Conservation (phyloP, 53 echinoderm and acorn worm species). For the Arbacia lixula region DNA sequence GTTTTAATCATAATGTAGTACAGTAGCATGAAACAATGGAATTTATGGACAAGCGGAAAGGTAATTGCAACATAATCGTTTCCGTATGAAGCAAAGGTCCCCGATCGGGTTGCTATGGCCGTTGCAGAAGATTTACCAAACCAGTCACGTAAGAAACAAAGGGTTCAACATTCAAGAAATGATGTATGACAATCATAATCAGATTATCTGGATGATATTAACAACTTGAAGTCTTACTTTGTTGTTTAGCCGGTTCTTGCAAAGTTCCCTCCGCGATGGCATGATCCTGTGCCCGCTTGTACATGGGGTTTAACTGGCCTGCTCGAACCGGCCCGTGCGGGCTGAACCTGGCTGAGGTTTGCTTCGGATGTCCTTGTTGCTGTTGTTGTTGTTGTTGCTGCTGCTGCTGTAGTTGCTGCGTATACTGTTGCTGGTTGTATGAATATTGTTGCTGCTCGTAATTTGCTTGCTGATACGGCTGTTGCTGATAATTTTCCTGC, state of each 20-base stretch:
- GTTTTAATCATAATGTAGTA: no score
- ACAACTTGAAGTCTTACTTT: no score
- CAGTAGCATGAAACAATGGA: no score
- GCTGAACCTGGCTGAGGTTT: background rate
- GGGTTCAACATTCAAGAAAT: no score
- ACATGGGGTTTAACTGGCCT: slow-evolving; percentile 34
- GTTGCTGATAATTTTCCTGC: background rate
- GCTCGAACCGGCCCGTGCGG: background rate
- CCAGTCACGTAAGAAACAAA: no score
- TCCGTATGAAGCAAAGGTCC: no score
- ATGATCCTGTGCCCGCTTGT: background rate
- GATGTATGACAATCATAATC: no score
- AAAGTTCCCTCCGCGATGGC: slow-evolving; percentile 45
- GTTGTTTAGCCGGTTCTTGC: background rate
- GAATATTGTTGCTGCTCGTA: background rate
- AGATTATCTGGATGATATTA: no score
- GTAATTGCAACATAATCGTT: no score
- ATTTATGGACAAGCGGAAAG: no score
- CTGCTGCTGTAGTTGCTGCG: background rate
- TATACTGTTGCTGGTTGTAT: background rate
- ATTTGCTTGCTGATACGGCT: background rate
- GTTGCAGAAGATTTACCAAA: no score
- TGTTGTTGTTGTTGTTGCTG: slow-evolving; percentile 16
- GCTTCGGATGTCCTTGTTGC: background rate
- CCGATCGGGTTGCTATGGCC: no score